Conservation (phyloP, 2,888 invertebrate species). For the Gibbula magus region DNA sequence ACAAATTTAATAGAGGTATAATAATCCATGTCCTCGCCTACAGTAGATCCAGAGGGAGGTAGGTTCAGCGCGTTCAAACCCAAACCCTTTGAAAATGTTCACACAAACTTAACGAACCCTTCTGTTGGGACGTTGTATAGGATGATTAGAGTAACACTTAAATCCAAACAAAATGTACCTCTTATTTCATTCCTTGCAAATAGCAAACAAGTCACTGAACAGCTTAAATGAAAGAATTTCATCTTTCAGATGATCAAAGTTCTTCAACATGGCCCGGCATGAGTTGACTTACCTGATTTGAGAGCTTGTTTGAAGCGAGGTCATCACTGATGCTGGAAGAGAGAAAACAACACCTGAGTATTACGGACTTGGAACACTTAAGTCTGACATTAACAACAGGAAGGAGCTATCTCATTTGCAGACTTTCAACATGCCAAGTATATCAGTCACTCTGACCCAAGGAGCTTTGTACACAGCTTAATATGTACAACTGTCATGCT, state of each 20-base stretch:
- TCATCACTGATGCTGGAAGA: constrained; percentile 63
- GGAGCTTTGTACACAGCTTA: neutral
- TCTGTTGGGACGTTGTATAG: too few relatives aligned
- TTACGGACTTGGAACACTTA: neutral
- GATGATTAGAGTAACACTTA: too few relatives aligned
- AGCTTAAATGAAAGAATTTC: neutral
- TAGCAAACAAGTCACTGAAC: neutral
- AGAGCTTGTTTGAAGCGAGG: constrained; percentile 52
- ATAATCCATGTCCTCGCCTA: too few relatives aligned
- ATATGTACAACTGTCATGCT: neutral
- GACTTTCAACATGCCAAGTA: neutral
- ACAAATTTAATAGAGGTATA: too few relatives aligned
- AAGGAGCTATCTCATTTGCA: neutral
- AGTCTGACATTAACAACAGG: neutral
- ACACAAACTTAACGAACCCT: too few relatives aligned
- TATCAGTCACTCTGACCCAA: neutral
- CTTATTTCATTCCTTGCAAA: neutral
- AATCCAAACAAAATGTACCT: neutral
- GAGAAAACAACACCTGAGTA: constrained; percentile 14
- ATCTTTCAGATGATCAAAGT: neutral
- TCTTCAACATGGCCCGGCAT: too few relatives aligned
- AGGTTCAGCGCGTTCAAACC: too few relatives aligned
- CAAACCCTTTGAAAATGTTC: too few relatives aligned
- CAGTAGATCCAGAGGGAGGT: too few relatives aligned
- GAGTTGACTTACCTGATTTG: constrained; percentile 51